A percentile compares a stretch with the other conserved stretches of the same genome.
phyloP scores from a whole-genome alignment of 2,888 invertebrate genomes.

The Agrochola lychnidis region DNA sequence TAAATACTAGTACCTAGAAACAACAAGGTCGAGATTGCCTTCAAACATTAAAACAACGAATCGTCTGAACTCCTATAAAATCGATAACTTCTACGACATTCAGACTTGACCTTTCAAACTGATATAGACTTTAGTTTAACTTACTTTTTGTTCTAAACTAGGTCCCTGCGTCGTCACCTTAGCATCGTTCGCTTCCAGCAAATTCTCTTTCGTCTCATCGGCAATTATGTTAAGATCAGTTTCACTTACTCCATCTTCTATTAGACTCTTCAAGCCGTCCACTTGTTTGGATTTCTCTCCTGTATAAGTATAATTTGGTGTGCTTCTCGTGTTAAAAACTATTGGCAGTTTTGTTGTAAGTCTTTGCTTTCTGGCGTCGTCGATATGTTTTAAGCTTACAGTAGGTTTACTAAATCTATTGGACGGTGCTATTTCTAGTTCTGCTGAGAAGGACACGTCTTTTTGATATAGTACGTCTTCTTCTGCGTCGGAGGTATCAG shows the following conservation, averaged over 20 bases:
- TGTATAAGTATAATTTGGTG: constrained; percentile 80
- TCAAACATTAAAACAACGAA: constrained; percentile 14
- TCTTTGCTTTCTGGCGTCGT: constrained; percentile 71
- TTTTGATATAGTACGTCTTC: constrained; percentile 94
- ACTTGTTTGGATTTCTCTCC: constrained; percentile 85
- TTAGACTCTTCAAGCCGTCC: constrained; percentile 84
- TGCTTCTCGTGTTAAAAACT: constrained; percentile 66
- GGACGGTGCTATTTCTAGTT: constrained; percentile 91
- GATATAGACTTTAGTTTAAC: constrained; percentile 30
- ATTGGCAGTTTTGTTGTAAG: constrained; percentile 74
- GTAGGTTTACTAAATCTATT: constrained; percentile 85
- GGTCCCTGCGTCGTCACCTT: constrained; percentile 91
- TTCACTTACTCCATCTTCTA: constrained; percentile 87
- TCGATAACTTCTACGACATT: constrained; percentile 38
- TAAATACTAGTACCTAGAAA: neutral
- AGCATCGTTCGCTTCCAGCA: constrained; percentile 69
- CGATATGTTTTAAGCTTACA: constrained; percentile 82
- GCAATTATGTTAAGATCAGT: constrained; percentile 86
- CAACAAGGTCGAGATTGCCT: constrained; percentile 22
- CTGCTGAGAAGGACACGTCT: constrained; percentile 94
- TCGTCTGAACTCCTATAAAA: constrained; percentile 18
- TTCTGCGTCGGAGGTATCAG: constrained; percentile 90
- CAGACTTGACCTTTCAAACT: constrained; percentile 26
- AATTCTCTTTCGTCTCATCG: constrained; percentile 75
- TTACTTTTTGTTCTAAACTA: constrained; percentile 92